Evolutionary conservation across 2,113 vertebrate genomes (phyloP), one percentile per base, ranked within the genome.

Genomic region (Azemiops feae): DNA sequence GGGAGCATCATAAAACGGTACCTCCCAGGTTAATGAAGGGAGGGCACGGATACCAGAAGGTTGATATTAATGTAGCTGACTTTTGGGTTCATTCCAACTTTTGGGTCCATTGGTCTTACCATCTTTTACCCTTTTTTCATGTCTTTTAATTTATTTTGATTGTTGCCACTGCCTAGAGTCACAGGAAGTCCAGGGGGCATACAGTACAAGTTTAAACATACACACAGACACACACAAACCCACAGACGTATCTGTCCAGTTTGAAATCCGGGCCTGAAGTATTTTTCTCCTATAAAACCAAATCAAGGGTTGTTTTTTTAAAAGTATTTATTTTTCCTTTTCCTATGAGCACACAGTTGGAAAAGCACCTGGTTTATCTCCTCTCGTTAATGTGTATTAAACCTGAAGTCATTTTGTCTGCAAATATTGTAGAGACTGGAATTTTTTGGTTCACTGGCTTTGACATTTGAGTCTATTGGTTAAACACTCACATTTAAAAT

Each of bases 361-460:
- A 58, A 90, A 89, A 91, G 10, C 23, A 69, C 90, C 45, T 1
- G 87, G 94, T 95, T 87, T 93, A 96, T 96, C 92, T 93, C 0
- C 86, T 85, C 92, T 93, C 95, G 85, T 93, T 94, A 94, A 96
- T 52, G 85, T 93, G 93, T 88, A 87, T 47, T 54, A 95, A 96
- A 96, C 9, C 18, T 86, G 88, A 96, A 97, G 54, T 93, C 91
- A 96, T 96, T 96, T 95, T 93, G 55, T 39, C 95, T 74, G 95
- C 96, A 97, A 97, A 96, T 92, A 96, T 93, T 55, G 89, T 4
- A 94, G 39, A 96, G 97, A 94, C 91, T 85, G 95, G 87, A 96
- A 94, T 95, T 95, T 91, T 89, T 95, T 1, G 27, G 89, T 96
- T 94, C 95, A 93, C 5, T n/a, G 74, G 95, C 53, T 95, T 94